Conservation (phyloP, 2,113 vertebrate genomes). For the Cyprinodon variegatus region DNA sequence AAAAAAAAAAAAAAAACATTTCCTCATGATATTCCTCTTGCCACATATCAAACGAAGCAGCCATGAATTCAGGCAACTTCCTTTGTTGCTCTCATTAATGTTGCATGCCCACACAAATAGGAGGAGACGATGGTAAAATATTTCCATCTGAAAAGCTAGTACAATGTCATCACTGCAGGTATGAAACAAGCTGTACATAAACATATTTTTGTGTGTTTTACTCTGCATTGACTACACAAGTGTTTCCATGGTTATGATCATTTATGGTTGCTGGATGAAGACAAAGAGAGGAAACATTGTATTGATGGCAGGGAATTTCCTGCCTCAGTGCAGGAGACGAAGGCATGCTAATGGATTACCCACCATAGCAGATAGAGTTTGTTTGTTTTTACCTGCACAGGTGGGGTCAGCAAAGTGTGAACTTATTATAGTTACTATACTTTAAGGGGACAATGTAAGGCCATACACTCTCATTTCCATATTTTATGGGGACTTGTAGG, state of each 20-base stretch:
- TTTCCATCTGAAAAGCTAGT: background rate
- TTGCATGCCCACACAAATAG: background rate
- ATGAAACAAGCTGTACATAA: constrained; percentile 9
- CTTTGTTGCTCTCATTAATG: background rate
- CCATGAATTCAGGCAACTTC: background rate
- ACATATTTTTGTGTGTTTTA: constrained; percentile 7
- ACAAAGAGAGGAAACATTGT: constrained; percentile 34
- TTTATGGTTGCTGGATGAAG: constrained; percentile 32
- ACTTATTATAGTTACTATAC: background rate
- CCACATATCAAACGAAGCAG: background rate
- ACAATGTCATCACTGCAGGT: background rate
- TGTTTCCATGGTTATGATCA: constrained; percentile 53
- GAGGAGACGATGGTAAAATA: background rate
- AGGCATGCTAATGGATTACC: constrained; percentile 73
- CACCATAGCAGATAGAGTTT: constrained; percentile 67
- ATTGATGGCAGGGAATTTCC: constrained; percentile 53
- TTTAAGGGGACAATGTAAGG: too few species aligned
- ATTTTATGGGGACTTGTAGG: too few species aligned
- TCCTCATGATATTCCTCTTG: background rate
- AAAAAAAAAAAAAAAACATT: background rate
- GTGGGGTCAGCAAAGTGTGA: constrained; percentile 47
- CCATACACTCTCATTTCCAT: too few species aligned
- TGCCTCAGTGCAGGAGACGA: constrained; percentile 54
- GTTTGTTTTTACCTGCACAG: constrained; percentile 58
- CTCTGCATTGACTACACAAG: background rate